phyloP scores from a whole-genome alignment of 2,797 vertebrate genomes.

The Acipenser transmontanus region DNA sequence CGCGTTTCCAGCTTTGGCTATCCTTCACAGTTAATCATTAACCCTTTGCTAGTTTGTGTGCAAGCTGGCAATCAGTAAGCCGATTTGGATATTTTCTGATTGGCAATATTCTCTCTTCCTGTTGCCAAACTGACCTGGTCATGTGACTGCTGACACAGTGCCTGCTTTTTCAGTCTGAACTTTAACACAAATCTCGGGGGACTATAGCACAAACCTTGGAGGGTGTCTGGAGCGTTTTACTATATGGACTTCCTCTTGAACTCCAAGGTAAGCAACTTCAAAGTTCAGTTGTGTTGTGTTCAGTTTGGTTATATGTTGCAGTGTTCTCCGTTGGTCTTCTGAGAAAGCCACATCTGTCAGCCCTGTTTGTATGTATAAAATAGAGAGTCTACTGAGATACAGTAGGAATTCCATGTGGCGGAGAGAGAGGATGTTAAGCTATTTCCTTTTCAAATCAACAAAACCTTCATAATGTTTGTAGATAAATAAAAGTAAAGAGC shows the following conservation, averaged over 20 bases:
- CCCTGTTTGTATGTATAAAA: no score
- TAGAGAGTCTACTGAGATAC: no score
- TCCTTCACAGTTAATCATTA: conserved; percentile 60
- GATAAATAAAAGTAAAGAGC: no score
- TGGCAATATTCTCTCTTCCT: conserved; percentile 32
- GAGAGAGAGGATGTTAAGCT: no score
- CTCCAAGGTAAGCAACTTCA: conserved; percentile 46
- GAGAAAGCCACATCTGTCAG: no score
- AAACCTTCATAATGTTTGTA: no score
- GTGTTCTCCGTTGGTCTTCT: no score
- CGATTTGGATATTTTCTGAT: conserved; percentile 31
- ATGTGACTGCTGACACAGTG: conserved; percentile 31
- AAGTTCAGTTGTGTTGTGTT: no score
- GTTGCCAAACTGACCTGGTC: conserved; percentile 23
- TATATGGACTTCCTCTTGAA: conserved; percentile 53
- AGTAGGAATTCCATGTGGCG: no score
- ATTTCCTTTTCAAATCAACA: no score
- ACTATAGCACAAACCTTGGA: neutral
- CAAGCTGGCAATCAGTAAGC: conserved; percentile 30
- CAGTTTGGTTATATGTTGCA: no score
- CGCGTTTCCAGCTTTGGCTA: conserved; percentile 18
- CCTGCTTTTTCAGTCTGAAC: neutral
- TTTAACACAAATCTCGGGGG: no score
- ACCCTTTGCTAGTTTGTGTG: conserved; percentile 28
- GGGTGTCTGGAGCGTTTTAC: conserved; percentile 3